phyloP scores from a whole-genome alignment of 1,140 invertebrate species.

The Tenebrio molitor region DNA sequence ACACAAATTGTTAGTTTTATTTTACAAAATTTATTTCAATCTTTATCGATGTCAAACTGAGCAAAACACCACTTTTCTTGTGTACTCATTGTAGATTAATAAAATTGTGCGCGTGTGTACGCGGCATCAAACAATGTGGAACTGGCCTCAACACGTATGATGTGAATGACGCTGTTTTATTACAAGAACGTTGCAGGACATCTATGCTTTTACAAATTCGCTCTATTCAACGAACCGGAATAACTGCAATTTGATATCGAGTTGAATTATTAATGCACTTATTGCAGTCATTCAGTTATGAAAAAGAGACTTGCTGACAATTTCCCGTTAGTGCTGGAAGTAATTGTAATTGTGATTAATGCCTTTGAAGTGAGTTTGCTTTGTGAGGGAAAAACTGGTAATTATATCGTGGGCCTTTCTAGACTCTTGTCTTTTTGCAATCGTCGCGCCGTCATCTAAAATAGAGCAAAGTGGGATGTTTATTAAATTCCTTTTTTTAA shows the following conservation, averaged over 20 bases:
- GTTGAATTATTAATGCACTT: slow-evolving; percentile 42
- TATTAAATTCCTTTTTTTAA: too few relatives aligned
- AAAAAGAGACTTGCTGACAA: slow-evolving; percentile 20
- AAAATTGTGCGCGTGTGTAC: too few relatives aligned
- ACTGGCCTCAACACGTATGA: too few relatives aligned
- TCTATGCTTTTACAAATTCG: slow-evolving; percentile 23
- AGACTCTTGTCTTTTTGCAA: not conserved
- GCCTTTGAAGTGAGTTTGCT: slow-evolving; percentile 9
- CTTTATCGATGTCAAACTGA: too few relatives aligned
- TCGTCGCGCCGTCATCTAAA: too few relatives aligned
- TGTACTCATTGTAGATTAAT: too few relatives aligned
- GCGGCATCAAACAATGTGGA: too few relatives aligned
- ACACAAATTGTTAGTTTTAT: too few relatives aligned
- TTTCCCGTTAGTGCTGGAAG: slow-evolving; percentile 23
- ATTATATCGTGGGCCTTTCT: slow-evolving; percentile 5
- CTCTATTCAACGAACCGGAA: slow-evolving; percentile 41
- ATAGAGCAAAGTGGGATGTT: too few relatives aligned
- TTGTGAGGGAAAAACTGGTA: not conserved
- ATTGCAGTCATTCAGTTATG: slow-evolving; percentile 23
- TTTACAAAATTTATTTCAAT: too few relatives aligned
- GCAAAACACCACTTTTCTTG: too few relatives aligned
- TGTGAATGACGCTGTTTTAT: slow-evolving; percentile 13
- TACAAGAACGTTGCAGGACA: not conserved
- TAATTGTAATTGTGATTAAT: slow-evolving; percentile 31
- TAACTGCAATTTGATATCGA: slow-evolving; percentile 47